Evolutionary conservation across 1,140 invertebrate species (phyloP), one percentile per base, ranked within the genome.

Genomic region (Drosophila miranda): DNA sequence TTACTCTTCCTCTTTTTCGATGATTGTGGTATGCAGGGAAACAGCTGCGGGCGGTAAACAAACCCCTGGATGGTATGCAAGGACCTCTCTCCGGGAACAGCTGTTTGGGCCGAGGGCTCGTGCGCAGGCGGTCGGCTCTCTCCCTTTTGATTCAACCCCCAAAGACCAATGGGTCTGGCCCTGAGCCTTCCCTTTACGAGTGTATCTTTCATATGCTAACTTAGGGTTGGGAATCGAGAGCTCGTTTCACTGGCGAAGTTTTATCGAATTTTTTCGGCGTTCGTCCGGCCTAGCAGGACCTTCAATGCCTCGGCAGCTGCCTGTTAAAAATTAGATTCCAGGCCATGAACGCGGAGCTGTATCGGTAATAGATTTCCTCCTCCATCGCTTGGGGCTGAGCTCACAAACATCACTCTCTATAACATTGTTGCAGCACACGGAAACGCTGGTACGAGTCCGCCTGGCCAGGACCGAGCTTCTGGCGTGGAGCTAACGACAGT

Each of bases 361-460:
- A 84, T 80, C 89, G 89, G 82, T 84, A 89, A 88, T 55, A 58
- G 43, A 68, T 13, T 26, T 26, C 14, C 11, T 41, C 2, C 9
- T 16, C 19, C 14, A 23, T 16, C 42, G 28, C 9, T 26, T 7
- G 7, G 41, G 14, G 26, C 6, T 23, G n/a, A 5, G 38, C 45
- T 45, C n/a, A 59, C 19, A 60, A 38, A 38, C 16, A 7, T 11
- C 48, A 21, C 26, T 58, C 43, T 52, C 13, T 13, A 44, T 8
- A 51, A 38, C 54, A 13, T 49, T 54, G 61, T 69, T 86, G 19
- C 75, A 90, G 88, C 52, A 82, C 83, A 53, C 83, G 88, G 49
- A 89, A 90, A 52, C 88, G 80, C 46, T 90, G 80, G 84, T 90
- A 86, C 56, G 80, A 89, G 50, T 83, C 89, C 44, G 80, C 89